Evolutionary conservation across 2,113 vertebrate genomes (phyloP), one percentile per base, ranked within the genome.

Genomic region (Taxidea taxus): DNA sequence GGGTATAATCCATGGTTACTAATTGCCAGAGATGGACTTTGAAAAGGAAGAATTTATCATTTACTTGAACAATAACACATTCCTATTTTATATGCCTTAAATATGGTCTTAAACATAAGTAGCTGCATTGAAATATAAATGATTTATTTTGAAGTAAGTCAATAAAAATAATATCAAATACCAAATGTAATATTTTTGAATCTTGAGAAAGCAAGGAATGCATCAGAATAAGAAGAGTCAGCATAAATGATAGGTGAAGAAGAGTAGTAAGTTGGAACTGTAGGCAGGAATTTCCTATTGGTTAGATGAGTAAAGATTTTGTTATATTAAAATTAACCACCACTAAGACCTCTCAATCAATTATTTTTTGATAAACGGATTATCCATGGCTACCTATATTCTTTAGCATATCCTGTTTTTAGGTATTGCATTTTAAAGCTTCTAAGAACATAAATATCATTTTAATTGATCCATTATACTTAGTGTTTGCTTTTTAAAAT

Each of bases 391-490:
- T 81, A 42, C 1, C 7, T 75, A 12, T 47, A 60, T 77, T 44
- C 27, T 54, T 75, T 81, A 82, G 1, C 8, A 62, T 29, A 44
- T 23, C 4, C 0, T 96, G 70, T 82, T 93, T 94, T 86, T 90
- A 95, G 29, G 56, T 75, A 92, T 12, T 72, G 7, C 4, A 85
- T 77, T 96, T 96, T 94, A 62, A 94, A 96, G 74, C 18, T 60
- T 23, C n/a, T 0, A 94, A 83, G 49, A 91, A 68, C 31, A 92
- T 70, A 91, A 77, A 66, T 37, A 3, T 66, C 51, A 78, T 64
- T 94, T 90, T 78, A 74, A 88, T 75, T 95, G 23, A 60, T 31
- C 29, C n/a, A 44, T 66, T 88, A 16, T 72, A 2, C 1, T 87
- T 95, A 81, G 25, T 39, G 37, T 81, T 94, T 81, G 6, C 68